Percentiles rank a stretch among this genome's conserved stretches.
phyloP scores from a whole-genome alignment of 2,113 vertebrate species.

The Apodemus sylvaticus region DNA sequence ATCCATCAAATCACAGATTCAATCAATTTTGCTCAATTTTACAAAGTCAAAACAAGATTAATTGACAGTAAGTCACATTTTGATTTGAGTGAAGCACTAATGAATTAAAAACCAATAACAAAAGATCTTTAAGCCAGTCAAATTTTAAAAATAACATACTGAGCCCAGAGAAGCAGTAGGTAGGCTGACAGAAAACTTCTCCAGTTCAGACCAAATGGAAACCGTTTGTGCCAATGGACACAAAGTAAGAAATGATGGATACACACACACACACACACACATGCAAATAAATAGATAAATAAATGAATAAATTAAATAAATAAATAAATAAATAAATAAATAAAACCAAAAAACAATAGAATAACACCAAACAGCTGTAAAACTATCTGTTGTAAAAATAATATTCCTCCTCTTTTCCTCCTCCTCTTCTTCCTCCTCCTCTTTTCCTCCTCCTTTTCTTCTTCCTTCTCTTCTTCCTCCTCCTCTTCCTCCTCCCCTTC shows the following conservation, averaged over 20 bases:
- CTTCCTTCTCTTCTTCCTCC: too few relatives aligned
- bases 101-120: background rate
- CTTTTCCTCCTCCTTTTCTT: too few relatives aligned
- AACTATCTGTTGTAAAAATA: background rate
- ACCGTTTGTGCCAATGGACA: background rate
- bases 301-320: too few relatives aligned
- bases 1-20: background rate
- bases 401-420: too few relatives aligned
- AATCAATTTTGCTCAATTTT: background rate
- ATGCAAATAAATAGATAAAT: too few relatives aligned
- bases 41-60: background rate
- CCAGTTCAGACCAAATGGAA: background rate
- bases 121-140: background rate
- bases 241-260: background rate
- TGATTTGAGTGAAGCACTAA: background rate
- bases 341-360: background rate
- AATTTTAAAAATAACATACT: background rate
- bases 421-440: too few relatives aligned
- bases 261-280: background rate
- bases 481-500: too few relatives aligned
- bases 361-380: background rate
- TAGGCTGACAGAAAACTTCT: background rate
- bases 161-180: background rate
- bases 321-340: too few relatives aligned
- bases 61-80: background rate